Evolutionary conservation across 2,888 invertebrate species (phyloP), one percentile per base, ranked within the genome.

Genomic region (Nymphalis polychloros): DNA sequence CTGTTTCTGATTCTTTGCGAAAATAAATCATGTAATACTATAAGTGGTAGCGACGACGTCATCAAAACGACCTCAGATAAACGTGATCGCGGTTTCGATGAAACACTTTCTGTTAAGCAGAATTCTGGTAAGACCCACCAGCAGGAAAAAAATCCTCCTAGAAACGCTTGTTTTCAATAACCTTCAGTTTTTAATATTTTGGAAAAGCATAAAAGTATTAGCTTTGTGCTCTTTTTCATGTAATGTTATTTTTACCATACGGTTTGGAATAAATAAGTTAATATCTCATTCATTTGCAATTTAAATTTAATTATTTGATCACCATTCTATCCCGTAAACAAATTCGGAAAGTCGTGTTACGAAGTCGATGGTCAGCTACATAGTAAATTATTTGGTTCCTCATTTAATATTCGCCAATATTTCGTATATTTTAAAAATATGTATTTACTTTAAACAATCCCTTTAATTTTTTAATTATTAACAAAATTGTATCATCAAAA

Each of bases 51-150:
- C 48, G 35, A 78, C 75, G 76, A 77, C 69, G 66, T 72, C 59
- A 78, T 69, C 72, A 70, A 20, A 74, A 76, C 76, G 81, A 80
- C 84, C 81, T 84, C 81, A 74, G 80, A 80, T 80, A 72, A 31
- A 80, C 84, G 84, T 84, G 82, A 79, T 76, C 74, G 79, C 76
- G 75, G 76, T 78, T 89, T 88, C 91, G 83, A 81, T 81, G 91
- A 91, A 91, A 75, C 73, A 83, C 87, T 89, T 89, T 89, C 88
- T 77, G 83, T 82, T 84, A 77, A 78, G 72, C 76, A 77, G 81
- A 79, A 79, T 71, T 79, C 79, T 77, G 83, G 82, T 79, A 76
- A 84, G 82, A 77, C 79, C 84, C 70, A 61, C 70, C 69, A 78
- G 78, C 80, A 89, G 88, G 86, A 86, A 87, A 86, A 74, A 10